Conservation (phyloP, 2,888 invertebrate genomes). For the Chymomyza procnemis region DNA sequence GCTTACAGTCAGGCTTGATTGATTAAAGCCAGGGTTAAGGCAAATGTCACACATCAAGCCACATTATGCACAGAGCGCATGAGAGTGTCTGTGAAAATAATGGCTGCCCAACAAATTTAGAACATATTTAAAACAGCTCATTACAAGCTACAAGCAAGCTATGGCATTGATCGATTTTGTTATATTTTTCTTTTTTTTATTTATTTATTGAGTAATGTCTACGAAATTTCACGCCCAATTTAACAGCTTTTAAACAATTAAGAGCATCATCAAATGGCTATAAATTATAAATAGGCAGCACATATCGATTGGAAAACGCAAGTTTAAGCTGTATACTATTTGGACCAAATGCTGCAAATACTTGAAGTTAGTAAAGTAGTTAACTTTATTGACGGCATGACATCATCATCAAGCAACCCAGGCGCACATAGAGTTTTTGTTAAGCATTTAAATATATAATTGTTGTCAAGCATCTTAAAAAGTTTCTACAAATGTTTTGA, state of each 20-base stretch:
- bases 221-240: constrained; percentile 59
- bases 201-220: constrained; percentile 1
- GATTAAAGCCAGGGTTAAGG: constrained; percentile 68
- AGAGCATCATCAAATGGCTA: constrained; percentile 6
- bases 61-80: not conserved
- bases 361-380: constrained; percentile 4
- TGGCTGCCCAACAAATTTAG: not conserved
- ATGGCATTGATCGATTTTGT: not conserved
- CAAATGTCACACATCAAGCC: constrained; percentile 60
- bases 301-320: constrained; percentile 1
- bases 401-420: constrained; percentile 26
- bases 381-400: constrained; percentile 26
- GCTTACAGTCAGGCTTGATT: constrained; percentile 62
- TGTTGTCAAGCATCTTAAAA: constrained; percentile 19
- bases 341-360: not conserved
- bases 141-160: not conserved
- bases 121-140: not conserved
- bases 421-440: not conserved
- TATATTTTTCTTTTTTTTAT: too few relatives aligned
- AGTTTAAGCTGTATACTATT: not conserved
- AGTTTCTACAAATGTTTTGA: not conserved
- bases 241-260: constrained; percentile 28
- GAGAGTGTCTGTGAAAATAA: constrained; percentile 24
- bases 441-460: not conserved
- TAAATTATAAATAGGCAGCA: constrained; percentile 10